Conservation (phyloP, 2,888 invertebrate species). For the Drosophila nigricruria region DNA sequence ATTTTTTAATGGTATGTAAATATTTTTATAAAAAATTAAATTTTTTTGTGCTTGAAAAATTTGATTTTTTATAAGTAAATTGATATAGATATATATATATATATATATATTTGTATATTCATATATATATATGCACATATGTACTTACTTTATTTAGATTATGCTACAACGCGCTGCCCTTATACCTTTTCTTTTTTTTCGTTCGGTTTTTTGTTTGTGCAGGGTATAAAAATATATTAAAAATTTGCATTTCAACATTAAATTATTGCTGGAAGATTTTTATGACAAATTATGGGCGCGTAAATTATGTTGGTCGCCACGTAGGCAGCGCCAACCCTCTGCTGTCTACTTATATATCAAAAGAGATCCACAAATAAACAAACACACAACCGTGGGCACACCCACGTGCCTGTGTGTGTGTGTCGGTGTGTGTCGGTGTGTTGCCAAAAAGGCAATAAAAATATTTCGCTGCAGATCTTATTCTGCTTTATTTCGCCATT, state of each 20-base stretch:
- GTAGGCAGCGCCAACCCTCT: conserved; percentile 9
- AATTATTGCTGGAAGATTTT: conserved; percentile 81
- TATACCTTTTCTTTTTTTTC: not conserved
- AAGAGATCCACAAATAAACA: conserved; percentile 51
- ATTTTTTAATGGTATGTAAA: not conserved
- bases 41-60: not conserved
- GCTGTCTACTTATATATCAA: conserved; percentile 41
- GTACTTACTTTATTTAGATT: not conserved
- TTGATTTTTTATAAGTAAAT: not conserved
- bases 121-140: not conserved
- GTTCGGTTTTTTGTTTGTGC: not conserved
- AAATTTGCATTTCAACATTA: conserved; percentile 81
- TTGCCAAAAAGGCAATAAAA: conserved; percentile 79
- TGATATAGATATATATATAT: not conserved
- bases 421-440: conserved; percentile 1
- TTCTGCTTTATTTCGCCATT: conserved; percentile 80
- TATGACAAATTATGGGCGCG: conserved; percentile 84
- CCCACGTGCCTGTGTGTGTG: conserved; percentile 16
- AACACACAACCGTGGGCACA: conserved; percentile 7
- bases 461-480: conserved; percentile 79
- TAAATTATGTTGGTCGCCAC: conserved; percentile 81
- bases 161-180: not conserved
- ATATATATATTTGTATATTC: no score
- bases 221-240: conserved; percentile 70
- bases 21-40: not conserved